These are phyloP conservation scores for Philypnodon macrostomus DNA, from an alignment of 2,797 vertebrate genomes.

Conservation along the genomic window DNA sequence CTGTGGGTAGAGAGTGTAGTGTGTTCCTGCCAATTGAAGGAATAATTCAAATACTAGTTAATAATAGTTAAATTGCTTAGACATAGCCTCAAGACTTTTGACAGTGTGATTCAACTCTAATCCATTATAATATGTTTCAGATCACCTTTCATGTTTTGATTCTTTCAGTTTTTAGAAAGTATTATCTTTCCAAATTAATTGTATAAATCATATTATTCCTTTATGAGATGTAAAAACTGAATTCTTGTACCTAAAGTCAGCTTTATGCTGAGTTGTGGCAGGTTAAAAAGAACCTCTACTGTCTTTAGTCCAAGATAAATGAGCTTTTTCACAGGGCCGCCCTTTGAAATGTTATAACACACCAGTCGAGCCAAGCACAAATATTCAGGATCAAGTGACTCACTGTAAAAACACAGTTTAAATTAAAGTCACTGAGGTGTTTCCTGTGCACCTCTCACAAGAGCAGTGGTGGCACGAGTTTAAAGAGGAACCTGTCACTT, in stretches of 20 bases:
- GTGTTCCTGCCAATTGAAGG: too few relatives aligned
- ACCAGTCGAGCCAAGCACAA: not conserved
- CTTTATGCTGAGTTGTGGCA: not conserved
- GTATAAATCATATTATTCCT: too few relatives aligned
- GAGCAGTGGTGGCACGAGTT: slow-evolving; percentile 39
- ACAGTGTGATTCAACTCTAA: too few relatives aligned
- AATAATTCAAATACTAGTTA: too few relatives aligned
- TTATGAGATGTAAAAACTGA: too few relatives aligned
- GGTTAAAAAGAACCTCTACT: not conserved
- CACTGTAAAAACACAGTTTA: slow-evolving; percentile 10
- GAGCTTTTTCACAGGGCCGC: not conserved
- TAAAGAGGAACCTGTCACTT: slow-evolving; percentile 55
- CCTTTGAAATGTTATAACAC: slow-evolving; percentile 10
- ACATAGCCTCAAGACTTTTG: too few relatives aligned
- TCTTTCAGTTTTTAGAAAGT: too few relatives aligned
- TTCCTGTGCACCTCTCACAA: slow-evolving; percentile 15
- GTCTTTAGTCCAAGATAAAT: not conserved
- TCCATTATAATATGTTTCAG: too few relatives aligned
- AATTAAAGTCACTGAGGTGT: slow-evolving; percentile 16
- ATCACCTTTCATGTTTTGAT: too few relatives aligned
- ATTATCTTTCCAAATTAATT: too few relatives aligned
- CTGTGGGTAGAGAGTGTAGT: too few relatives aligned
- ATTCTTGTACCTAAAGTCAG: not conserved
- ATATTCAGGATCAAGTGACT: slow-evolving; percentile 7
- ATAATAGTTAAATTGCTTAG: too few relatives aligned